Conservation (phyloP, 37 sponge, comb jelly and placozoan species). For the Mnemiopsis leidyi region DNA sequence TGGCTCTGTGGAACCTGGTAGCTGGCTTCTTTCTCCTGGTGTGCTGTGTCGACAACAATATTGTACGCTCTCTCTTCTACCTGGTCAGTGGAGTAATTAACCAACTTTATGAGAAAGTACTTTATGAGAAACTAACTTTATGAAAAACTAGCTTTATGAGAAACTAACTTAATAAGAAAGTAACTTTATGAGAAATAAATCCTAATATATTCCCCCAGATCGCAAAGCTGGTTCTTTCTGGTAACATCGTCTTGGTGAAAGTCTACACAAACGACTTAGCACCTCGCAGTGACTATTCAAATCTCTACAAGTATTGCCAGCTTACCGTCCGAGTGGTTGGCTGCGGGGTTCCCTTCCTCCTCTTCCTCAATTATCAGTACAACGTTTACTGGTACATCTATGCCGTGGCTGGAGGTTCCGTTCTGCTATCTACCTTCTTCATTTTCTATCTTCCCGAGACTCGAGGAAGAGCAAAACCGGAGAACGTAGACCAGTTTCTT, state of each 20-base stretch:
- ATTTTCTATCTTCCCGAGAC: not conserved
- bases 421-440: not conserved
- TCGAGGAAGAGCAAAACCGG: not conserved
- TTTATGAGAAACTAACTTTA: too few relatives aligned
- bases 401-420: slow-evolving; percentile 10
- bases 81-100: too few relatives aligned
- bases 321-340: not conserved
- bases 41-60: slow-evolving; percentile 7
- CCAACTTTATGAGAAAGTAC: too few relatives aligned
- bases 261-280: slow-evolving; percentile 2
- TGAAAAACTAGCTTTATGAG: too few relatives aligned
- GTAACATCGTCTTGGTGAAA: not conserved
- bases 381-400: not conserved
- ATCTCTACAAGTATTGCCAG: not conserved
- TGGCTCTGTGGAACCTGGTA: not conserved
- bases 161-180: too few relatives aligned
- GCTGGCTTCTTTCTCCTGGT: slow-evolving; percentile 4
- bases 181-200: too few relatives aligned
- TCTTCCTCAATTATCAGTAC: not conserved
- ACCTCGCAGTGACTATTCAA: not conserved
- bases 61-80: slow-evolving; percentile 11
- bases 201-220: too few relatives aligned
- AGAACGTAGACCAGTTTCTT: slow-evolving; percentile 1
- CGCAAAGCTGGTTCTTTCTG: not conserved
- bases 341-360: slow-evolving; percentile 13